Evolutionary conservation across 1,140 invertebrate species (phyloP), one percentile per base, ranked within the genome.

Genomic region (Cydia pomonella): DNA sequence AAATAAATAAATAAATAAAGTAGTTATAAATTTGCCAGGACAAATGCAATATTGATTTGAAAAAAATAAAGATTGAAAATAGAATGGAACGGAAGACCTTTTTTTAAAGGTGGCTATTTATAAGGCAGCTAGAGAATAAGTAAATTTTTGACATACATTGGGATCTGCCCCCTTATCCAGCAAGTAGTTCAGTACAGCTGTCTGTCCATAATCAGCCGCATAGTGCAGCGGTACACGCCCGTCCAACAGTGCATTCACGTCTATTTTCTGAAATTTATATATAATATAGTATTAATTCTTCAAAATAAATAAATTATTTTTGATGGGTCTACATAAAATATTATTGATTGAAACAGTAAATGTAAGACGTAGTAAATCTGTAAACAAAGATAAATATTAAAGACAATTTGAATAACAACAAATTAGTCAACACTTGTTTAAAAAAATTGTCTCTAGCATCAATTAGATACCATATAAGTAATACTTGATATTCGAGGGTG

Each of bases 131-230:
- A n/a, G n/a, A n/a, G n/a, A n/a, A n/a, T n/a, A n/a, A n/a, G n/a
- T n/a, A 63, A 74, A 25, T 69, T 44, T 71, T 73, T 38, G 25
- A 94, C 96, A 96, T 95, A 99, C 98, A 95, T 99, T 98, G 25
- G 98, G 96, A 94, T 98, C 95, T 73, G 98, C 98, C 84, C 98
- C 98, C 94, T 97, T 97, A 25, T 95, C 94, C 75, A 99, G 93
- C 78, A 99, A 94, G 91, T 97, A 99, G 88, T 97, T 95, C 64
- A 99, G 95, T n/a, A 99, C 97, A 88, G 97, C 97, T 72, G 94
- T 94, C 91, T 99, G 98, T 0, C 98, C 98, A 94, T 98, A 99
- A 94, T 99, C 98, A 66, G 98, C 98, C 50, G 98, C 98, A 94
- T 98, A 98, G 89, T 98, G 96, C 74, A 98, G 94, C 21, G 97